Evolutionary conservation across 2,113 vertebrate species (phyloP).

Genomic region (Rhea pennata): DNA sequence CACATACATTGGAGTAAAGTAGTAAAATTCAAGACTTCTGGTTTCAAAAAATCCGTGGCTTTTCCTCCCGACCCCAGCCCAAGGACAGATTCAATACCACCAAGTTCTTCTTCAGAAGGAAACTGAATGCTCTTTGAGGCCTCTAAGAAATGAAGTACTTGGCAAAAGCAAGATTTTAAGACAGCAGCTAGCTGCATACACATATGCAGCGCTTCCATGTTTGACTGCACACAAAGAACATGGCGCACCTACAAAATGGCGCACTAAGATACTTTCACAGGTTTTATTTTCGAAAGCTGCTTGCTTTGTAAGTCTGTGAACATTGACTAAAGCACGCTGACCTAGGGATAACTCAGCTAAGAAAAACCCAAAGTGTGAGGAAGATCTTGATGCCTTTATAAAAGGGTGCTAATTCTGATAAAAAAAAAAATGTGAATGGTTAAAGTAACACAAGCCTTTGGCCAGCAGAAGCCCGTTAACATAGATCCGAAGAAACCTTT

Average conservation of each 20-base stretch:
- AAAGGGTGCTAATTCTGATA: background rate
- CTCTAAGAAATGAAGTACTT: background rate
- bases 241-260: fast-evolving
- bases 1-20: background rate
- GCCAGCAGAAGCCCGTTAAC: background rate
- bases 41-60: background rate
- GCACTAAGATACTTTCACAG: background rate
- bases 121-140: background rate
- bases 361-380: background rate
- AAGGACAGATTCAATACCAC: background rate
- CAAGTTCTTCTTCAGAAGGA: background rate
- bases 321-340: background rate
- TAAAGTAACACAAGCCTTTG: background rate
- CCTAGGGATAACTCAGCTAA: background rate
- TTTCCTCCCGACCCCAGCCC: background rate
- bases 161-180: background rate
- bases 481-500: background rate
- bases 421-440: background rate
- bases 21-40: background rate
- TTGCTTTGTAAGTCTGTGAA: background rate
- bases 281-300: background rate
- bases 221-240: background rate
- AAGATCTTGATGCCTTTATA: background rate
- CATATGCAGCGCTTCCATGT: background rate
- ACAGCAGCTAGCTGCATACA: background rate